Base-by-base conservation (phyloP, 2,888 invertebrate species). In the Ditylenchus weischeri region DNA sequence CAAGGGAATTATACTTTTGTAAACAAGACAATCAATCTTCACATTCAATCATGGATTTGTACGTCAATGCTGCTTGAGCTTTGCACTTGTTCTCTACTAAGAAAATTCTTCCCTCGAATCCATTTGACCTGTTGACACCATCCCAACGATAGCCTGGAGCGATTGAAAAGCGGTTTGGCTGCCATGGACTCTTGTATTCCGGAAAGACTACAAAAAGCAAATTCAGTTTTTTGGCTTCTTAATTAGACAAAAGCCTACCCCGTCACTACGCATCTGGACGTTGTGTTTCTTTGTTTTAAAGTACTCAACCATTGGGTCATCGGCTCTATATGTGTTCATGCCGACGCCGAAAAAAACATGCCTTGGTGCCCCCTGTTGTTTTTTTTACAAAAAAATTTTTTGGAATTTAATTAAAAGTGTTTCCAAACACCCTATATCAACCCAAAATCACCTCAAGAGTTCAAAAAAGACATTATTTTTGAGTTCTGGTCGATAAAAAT, bases 121-220 rank as follows among this genome's bases (percentile, higher is more conserved):
- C 96, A 84, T 90, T 96, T 7, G 93, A 94, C 29, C 98, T 87
- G 84, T 98, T 92, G 0, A 98, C 95, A 0, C 98, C 98, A 83
- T 98, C 98, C 98, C 98, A 98, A 18, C 94, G 87, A 84, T 92
- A 90, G 0, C 98, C 98, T 0, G 98, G 98, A 11, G 88, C 86
- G 64, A 99, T 91, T 69, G 89, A 89, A 85, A 90, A 96, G 1
- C 98, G 88, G 86, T 98, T 98, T 18, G 93, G 93, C 65, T 84
- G 82, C 50, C 88, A 91, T 19, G 83, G 80, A 0, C 95, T 94
- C 80, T 89, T 88, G 84, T 93, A 98, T 11, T 76, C 77, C 6
- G 86, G 87, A 64, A 82, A 81, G 36, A 83, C 85, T 84, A 72
- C 60, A 73, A 73, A 29, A 19, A 13, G 5, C 18, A 63, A 19